Conservation (phyloP, 2,888 invertebrate genomes). For the Cantharis rustica region DNA sequence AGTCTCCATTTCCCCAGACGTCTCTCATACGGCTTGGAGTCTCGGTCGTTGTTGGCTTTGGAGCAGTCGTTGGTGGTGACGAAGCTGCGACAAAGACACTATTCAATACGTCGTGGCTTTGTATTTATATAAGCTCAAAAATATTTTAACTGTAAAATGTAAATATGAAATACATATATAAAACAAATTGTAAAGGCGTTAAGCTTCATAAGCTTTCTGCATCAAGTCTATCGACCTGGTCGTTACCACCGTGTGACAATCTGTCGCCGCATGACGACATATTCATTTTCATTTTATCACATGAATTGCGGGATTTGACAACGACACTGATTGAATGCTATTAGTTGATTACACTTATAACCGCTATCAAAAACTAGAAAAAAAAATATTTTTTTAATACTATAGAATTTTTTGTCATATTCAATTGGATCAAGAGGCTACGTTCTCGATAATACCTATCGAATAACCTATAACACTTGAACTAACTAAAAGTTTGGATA, state of each 20-base stretch:
- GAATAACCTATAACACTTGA: neutral
- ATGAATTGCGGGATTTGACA: slow-evolving; percentile 53
- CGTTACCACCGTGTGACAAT: slow-evolving; percentile 47
- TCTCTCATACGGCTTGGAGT: slow-evolving; percentile 55
- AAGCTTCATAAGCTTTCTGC: slow-evolving; percentile 20
- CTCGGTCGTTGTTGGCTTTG: slow-evolving; percentile 74
- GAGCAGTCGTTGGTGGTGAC: slow-evolving; percentile 79
- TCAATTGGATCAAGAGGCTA: neutral
- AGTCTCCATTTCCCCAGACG: slow-evolving; percentile 56
- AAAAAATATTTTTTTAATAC: neutral
- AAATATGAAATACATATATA: neutral
- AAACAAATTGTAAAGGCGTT: slow-evolving; percentile 4
- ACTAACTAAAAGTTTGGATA: neutral
- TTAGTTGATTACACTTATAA: slow-evolving; percentile 49
- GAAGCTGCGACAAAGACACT: slow-evolving; percentile 66
- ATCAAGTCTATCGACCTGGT: slow-evolving; percentile 35
- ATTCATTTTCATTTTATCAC: slow-evolving; percentile 54
- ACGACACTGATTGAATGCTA: slow-evolving; percentile 55
- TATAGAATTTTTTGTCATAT: neutral
- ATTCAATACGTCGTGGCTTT: slow-evolving; percentile 31
- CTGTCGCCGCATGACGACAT: slow-evolving; percentile 46
- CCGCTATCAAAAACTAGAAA: neutral
- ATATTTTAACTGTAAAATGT: neutral
- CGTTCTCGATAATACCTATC: neutral
- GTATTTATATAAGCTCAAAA: neutral